Percentiles rank a stretch among this genome's conserved stretches.
Conservation (phyloP, 2,888 invertebrate species). For the Aplocera efformata region DNA sequence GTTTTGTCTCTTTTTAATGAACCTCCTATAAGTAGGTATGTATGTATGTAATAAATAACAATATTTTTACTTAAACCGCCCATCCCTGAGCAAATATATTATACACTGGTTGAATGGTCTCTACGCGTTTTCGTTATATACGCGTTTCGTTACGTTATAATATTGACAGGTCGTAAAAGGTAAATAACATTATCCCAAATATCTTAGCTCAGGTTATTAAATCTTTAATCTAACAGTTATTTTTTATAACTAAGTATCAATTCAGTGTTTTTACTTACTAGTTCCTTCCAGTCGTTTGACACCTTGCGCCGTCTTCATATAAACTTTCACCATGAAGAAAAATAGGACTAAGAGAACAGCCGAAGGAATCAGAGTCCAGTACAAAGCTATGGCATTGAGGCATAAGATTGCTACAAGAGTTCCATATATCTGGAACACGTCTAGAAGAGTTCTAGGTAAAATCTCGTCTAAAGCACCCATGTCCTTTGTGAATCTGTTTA, state of each 20-base stretch:
- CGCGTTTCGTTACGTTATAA: no score
- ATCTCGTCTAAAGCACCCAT: slow-evolving; percentile 90
- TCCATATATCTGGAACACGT: slow-evolving; percentile 81
- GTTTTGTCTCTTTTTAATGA: no score
- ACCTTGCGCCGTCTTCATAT: slow-evolving; percentile 84
- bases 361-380: slow-evolving; percentile 81
- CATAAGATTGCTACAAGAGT: slow-evolving; percentile 78
- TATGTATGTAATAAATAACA: no score
- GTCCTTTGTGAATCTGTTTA: slow-evolving; percentile 91
- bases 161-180: no score
- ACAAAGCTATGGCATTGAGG: slow-evolving; percentile 82
- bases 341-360: slow-evolving; percentile 79
- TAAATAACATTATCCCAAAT: no score
- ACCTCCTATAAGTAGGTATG: no score
- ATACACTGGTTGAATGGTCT: no score
- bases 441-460: slow-evolving; percentile 84
- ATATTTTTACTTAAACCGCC: no score
- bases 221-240: no score
- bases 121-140: no score
- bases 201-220: no score
- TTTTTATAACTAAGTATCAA: not conserved
- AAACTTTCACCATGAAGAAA: slow-evolving; percentile 80
- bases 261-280: slow-evolving; percentile 59
- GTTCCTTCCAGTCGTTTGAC: slow-evolving; percentile 84
- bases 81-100: no score